Conservation (phyloP, 2,797 vertebrate species). For the Nannoperca australis region DNA sequence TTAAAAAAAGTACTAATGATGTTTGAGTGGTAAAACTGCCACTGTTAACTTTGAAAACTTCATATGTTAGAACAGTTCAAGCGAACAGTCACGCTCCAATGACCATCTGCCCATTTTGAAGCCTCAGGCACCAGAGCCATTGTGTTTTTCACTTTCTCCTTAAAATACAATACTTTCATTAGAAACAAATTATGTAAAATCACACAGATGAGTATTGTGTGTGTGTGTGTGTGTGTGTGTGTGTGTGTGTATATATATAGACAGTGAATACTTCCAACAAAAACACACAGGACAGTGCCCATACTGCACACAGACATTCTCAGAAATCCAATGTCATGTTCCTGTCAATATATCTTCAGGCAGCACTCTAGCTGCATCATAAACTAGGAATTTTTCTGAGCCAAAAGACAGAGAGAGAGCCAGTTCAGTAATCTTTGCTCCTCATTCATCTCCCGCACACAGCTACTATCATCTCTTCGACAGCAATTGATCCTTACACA, state of each 20-base stretch:
- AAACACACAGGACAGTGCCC: not conserved
- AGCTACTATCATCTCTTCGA: conserved; percentile 27
- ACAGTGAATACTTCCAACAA: not conserved
- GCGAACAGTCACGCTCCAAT: not conserved
- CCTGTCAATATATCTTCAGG: conserved; percentile 73
- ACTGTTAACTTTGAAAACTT: not conserved
- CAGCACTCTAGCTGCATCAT: conserved; percentile 45
- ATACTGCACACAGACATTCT: conserved; percentile 48
- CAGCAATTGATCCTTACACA: conserved; percentile 28
- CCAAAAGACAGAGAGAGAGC: conserved; percentile 43
- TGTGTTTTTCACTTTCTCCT: not conserved
- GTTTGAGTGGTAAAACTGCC: too few species aligned
- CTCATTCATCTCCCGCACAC: conserved; percentile 43
- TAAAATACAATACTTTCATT: not conserved
- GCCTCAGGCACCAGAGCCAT: not conserved
- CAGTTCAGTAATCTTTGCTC: conserved; percentile 24
- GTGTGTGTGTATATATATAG: not conserved
- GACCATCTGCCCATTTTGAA: not conserved
- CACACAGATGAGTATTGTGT: not conserved
- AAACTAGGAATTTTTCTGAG: conserved; percentile 59
- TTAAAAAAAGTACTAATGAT: not conserved
- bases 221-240: too few species aligned
- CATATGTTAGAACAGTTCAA: not conserved
- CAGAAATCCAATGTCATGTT: conserved; percentile 67
- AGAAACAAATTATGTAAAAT: conserved; percentile 11